Percentiles rank a stretch among this genome's conserved stretches.
phyloP scores from a whole-genome alignment of 2,113 vertebrate genomes.

The Chlamydotis undulata region DNA sequence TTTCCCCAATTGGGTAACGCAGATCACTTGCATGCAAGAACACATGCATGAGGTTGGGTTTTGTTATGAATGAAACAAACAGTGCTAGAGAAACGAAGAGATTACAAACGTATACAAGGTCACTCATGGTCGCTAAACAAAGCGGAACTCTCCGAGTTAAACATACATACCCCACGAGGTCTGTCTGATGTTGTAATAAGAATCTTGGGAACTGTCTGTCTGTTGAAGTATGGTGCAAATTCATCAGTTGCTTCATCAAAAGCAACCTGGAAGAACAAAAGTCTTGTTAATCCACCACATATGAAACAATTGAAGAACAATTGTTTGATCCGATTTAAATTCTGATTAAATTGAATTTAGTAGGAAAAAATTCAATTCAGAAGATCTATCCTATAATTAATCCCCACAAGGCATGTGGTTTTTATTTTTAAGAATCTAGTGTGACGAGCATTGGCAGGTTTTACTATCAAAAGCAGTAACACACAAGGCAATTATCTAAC shows the following conservation, averaged over 20 bases:
- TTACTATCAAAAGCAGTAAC: not conserved
- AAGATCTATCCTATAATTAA: not conserved
- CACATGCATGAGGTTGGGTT: fast-evolving
- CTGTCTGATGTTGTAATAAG: slow-evolving; percentile 97
- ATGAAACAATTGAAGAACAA: not conserved
- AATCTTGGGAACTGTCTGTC: slow-evolving; percentile 93
- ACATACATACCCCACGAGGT: slow-evolving; percentile 87
- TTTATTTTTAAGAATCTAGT: not conserved
- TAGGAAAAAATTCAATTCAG: not conserved
- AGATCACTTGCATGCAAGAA: not conserved
- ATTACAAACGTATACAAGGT: not conserved
- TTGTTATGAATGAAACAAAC: not conserved
- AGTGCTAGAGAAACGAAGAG: not conserved
- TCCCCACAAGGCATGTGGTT: fast-evolving
- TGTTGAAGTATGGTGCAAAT: slow-evolving; percentile 95
- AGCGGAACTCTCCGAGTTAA: not conserved
- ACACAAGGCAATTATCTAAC: not conserved
- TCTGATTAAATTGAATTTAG: not conserved
- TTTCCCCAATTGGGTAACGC: not conserved
- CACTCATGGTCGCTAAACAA: not conserved
- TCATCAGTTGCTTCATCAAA: slow-evolving; percentile 97
- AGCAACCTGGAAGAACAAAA: slow-evolving; percentile 80
- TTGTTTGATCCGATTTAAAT: not conserved
- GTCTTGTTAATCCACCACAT: not conserved
- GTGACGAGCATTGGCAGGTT: not conserved